These are phyloP conservation scores for Cydia splendana DNA, from an alignment of 1,140 invertebrate species.

Conservation along the genomic window DNA sequence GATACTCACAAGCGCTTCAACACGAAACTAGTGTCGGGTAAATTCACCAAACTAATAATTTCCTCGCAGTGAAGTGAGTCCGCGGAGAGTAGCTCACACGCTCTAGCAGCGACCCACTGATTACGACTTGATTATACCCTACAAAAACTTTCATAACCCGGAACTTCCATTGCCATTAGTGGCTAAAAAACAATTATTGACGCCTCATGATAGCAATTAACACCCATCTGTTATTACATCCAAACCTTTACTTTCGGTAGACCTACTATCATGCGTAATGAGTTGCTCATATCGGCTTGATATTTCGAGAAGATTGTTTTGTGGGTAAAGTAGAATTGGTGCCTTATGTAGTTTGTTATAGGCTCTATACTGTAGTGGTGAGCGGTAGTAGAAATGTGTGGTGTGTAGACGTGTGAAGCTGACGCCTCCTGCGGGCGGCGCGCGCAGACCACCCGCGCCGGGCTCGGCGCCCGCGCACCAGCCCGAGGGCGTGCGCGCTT, in stretches of 20 bases:
- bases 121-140: slow-evolving; percentile 71
- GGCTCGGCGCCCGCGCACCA: slow-evolving; percentile 60
- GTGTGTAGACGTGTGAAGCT: slow-evolving; percentile 63
- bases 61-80: slow-evolving; percentile 51
- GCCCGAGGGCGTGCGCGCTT: slow-evolving; percentile 48
- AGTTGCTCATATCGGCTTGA: slow-evolving; percentile 40
- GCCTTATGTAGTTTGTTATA: slow-evolving; percentile 41
- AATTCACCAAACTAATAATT: slow-evolving; percentile 66
- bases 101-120: slow-evolving; percentile 63
- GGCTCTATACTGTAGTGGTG: slow-evolving; percentile 37
- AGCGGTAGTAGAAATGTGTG: slow-evolving; percentile 40
- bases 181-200: slow-evolving; percentile 74
- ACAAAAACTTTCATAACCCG: slow-evolving; percentile 74
- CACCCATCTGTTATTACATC: slow-evolving; percentile 65
- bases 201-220: slow-evolving; percentile 71
- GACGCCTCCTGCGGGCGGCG: slow-evolving; percentile 56
- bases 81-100: slow-evolving; percentile 61
- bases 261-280: slow-evolving; percentile 57
- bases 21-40: slow-evolving; percentile 55
- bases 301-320: slow-evolving; percentile 41
- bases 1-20: slow-evolving; percentile 50
- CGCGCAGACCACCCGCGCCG: slow-evolving; percentile 67
- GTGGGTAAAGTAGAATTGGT: slow-evolving; percentile 38
- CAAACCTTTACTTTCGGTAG: slow-evolving; percentile 59
- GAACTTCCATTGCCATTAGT: slow-evolving; percentile 69